A percentile compares a stretch with the other conserved stretches of the same genome.
Conservation (phyloP, 2,888 invertebrate species). For the Habrosyne pyritoides region DNA sequence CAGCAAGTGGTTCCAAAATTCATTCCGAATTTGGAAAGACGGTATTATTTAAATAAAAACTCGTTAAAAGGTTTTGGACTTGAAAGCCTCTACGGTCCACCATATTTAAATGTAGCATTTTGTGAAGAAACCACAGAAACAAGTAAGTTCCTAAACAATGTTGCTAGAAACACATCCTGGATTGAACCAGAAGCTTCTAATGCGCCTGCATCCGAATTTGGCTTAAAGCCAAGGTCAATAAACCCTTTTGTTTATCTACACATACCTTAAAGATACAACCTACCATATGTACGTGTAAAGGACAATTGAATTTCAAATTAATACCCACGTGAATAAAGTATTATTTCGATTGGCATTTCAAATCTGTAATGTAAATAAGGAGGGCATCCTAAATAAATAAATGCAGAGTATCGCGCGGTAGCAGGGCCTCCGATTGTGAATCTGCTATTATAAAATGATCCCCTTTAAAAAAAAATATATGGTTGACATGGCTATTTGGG, state of each 20-base stretch:
- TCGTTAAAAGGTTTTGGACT: no score
- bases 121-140: background rate
- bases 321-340: constrained; percentile 44
- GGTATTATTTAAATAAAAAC: no score
- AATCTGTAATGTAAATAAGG: constrained; percentile 62
- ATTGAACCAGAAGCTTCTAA: constrained; percentile 59
- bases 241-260: constrained; percentile 65
- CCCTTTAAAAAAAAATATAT: constrained; percentile 23
- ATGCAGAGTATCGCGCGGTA: constrained; percentile 66
- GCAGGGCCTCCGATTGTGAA: constrained; percentile 56
- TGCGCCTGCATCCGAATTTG: constrained; percentile 63
- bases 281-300: constrained; percentile 19
- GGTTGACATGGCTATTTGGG: background rate
- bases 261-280: constrained; percentile 49
- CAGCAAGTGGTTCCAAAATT: no score
- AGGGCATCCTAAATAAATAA: constrained; percentile 78
- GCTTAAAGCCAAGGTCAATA: constrained; percentile 76
- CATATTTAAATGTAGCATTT: no score
- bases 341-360: constrained; percentile 42
- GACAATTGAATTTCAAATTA: constrained; percentile 52
- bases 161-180: constrained; percentile 32
- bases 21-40: no score
- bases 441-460: constrained; percentile 52
- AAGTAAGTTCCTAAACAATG: background rate
- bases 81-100: no score